Evolutionary conservation across 2,888 invertebrate species (phyloP), one percentile per base, ranked within the genome.

Genomic region (Uropetala carovei): DNA sequence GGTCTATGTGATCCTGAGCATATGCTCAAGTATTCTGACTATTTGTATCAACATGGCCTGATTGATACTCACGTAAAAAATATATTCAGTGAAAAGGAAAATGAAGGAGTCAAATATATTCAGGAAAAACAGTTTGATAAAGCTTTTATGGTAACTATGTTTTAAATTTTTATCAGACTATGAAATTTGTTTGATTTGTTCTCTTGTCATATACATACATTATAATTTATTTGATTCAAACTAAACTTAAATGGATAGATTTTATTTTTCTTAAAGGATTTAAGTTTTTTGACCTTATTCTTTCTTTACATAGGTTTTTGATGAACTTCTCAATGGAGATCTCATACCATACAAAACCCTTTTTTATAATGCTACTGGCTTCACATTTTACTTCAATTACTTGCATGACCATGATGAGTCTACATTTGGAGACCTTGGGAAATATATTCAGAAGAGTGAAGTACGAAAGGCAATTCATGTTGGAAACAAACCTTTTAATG

Each of bases 381-480:
- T 97, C 92, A 95, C 96, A 57, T 97, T 97, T 94, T 97, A 97
- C 94, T 98, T 96, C 94, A 98, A 98, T 94, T 97, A 96, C 94
- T 94, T 98, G 22, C 95, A 96, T 91, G 96, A 97, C 0, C 95
- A 96, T 91, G 97, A 97, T 91, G 94, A 95, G 0, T 92, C 92
- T 60, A n/a, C 30, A 18, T 89, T 89, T 68, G 95, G 94, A 11
- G 92, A 93, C 59, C 94, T 94, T 95, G 96, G 96, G 0, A 95
- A 96, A 0, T 97, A 96, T 96, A 95, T 97, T 93, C 97, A 97
- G 94, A 95, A 95, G 81, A 95, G 95, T 89, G 95, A 96, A 82
- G 96, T 97, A 0, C 96, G 98, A 1, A 96, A 96, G 92, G 97
- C 97, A 0, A 97, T 99, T 93, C 98, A 99, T 94, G 98, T 99